Conservation (phyloP, 2,797 vertebrate genomes). For the Scomberomorus guttatus region DNA sequence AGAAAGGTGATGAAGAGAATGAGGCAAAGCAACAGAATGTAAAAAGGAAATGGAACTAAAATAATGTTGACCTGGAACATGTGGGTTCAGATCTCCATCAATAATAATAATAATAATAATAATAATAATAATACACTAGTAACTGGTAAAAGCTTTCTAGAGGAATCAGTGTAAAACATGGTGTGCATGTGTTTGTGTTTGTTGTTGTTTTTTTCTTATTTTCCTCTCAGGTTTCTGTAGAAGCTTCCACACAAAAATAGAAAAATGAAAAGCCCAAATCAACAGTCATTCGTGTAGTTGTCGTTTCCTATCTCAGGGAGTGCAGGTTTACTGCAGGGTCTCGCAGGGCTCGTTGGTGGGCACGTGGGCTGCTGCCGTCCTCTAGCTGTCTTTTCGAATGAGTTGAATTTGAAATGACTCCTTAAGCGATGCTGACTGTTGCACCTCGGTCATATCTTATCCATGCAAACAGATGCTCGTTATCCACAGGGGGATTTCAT, state of each 20-base stretch:
- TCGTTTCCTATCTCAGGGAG: constrained; percentile 53
- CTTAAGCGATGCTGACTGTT: constrained; percentile 57
- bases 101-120: background rate
- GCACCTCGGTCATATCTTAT: constrained; percentile 68
- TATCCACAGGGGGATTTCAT: constrained; percentile 48
- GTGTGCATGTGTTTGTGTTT: background rate
- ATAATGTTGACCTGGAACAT: background rate
- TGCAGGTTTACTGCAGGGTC: constrained; percentile 59
- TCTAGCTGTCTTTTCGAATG: constrained; percentile 64
- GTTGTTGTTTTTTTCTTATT: background rate
- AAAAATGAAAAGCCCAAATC: constrained; percentile 31
- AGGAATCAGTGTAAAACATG: too few relatives aligned
- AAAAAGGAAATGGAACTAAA: background rate
- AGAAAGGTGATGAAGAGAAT: too few relatives aligned
- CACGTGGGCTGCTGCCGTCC: constrained; percentile 60
- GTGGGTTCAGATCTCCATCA: background rate
- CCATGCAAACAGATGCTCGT: constrained; percentile 72
- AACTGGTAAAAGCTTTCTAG: background rate
- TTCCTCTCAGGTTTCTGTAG: background rate
- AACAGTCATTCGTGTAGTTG: constrained; percentile 25
- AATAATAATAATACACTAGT: background rate
- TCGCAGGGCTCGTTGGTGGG: constrained; percentile 47
- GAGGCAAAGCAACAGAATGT: too few relatives aligned
- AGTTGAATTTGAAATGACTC: constrained; percentile 63
- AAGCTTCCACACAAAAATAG: background rate